Evolutionary conservation across 2,888 invertebrate species (phyloP).

Genomic region (Entomobrya proxima): DNA sequence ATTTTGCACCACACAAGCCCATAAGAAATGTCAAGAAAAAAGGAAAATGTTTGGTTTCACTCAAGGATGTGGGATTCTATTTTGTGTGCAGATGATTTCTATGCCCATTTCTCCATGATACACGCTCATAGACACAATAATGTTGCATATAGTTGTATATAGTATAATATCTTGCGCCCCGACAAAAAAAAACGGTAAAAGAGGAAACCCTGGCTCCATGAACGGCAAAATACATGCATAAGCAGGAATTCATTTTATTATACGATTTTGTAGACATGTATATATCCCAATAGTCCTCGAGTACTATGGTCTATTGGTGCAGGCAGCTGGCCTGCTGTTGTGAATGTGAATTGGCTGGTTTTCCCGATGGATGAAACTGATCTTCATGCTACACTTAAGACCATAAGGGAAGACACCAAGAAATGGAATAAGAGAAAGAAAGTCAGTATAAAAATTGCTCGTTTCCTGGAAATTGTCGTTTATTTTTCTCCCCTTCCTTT

Average conservation of each 20-base stretch:
- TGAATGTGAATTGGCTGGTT: conserved; percentile 68
- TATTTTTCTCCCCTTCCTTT: conserved; percentile 63
- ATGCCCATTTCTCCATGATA: conserved; percentile 25
- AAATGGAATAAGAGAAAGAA: conserved; percentile 59
- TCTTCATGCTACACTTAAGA: conserved; percentile 58
- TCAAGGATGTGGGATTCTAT: conserved; percentile 50
- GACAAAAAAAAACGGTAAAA: neutral
- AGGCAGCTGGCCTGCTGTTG: conserved; percentile 46
- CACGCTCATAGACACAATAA: neutral
- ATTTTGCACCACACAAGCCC: neutral
- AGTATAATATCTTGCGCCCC: neutral
- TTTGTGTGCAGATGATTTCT: conserved; percentile 57
- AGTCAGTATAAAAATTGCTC: conserved; percentile 69
- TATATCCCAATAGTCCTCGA: neutral
- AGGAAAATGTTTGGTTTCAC: conserved; percentile 53
- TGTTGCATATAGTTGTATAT: neutral
- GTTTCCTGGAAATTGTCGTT: conserved; percentile 72
- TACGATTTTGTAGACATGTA: neutral
- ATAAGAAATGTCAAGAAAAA: conserved; percentile 45
- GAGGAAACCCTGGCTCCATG: neutral
- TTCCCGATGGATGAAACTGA: conserved; percentile 64
- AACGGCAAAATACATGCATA: conserved; percentile 8
- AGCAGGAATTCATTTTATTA: conserved; percentile 29
- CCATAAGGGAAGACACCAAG: conserved; percentile 58
- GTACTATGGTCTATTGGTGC: conserved; percentile 34